Evolutionary conservation across 2,888 invertebrate species (phyloP).

Genomic region (Himalopsyche japonica): DNA sequence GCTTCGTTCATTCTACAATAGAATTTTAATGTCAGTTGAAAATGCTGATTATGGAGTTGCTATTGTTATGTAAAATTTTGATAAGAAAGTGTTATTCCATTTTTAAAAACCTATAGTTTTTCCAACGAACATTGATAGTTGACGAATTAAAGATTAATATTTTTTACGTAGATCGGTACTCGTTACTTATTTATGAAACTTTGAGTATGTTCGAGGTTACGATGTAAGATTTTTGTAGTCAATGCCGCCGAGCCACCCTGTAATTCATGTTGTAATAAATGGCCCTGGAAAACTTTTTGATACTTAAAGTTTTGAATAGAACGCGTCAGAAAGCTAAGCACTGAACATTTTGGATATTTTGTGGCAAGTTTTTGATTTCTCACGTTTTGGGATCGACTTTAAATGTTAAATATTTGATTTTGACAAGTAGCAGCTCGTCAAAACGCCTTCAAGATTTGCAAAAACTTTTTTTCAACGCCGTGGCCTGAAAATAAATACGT

Average conservation of each 20-base stretch:
- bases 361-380: neutral
- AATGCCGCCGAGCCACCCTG: neutral
- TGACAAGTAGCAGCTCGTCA: neutral
- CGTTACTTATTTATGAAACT: too few relatives aligned
- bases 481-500: neutral
- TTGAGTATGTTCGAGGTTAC: too few relatives aligned
- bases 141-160: too few relatives aligned
- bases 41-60: too few relatives aligned
- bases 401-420: constrained; percentile 1
- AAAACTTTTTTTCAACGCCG: neutral
- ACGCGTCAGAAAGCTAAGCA: neutral
- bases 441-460: neutral
- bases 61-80: too few relatives aligned
- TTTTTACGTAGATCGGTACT: too few relatives aligned
- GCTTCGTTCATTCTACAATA: too few relatives aligned
- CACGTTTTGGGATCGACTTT: neutral
- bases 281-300: neutral
- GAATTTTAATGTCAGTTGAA: too few relatives aligned
- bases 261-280: neutral
- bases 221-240: too few relatives aligned
- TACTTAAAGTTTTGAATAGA: neutral
- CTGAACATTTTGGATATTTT: neutral
- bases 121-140: too few relatives aligned
- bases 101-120: too few relatives aligned
- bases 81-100: too few relatives aligned